phyloP scores from a whole-genome alignment of 2,888 invertebrate genomes.

The Synergus itoensis region DNA sequence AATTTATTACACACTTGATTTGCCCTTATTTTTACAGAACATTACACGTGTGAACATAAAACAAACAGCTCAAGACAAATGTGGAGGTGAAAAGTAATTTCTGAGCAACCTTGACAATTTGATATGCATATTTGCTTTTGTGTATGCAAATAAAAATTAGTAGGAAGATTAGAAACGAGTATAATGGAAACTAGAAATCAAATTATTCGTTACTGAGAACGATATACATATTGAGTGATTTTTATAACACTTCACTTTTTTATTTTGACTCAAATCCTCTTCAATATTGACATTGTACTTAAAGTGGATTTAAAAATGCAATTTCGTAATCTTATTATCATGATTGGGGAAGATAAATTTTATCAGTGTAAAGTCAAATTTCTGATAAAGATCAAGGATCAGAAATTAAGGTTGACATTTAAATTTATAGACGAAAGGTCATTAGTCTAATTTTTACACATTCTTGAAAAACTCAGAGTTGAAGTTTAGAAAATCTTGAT shows the following conservation, averaged over 20 bases:
- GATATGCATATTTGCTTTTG: neutral
- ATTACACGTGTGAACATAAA: neutral
- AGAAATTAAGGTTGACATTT: neutral
- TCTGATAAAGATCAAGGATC: neutral
- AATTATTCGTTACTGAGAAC: neutral
- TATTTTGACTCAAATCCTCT: no score
- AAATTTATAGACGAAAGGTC: neutral
- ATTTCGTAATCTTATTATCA: neutral
- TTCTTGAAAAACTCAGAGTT: neutral
- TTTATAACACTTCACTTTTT: neutral
- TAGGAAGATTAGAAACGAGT: neutral
- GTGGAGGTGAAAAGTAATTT: neutral
- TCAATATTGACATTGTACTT: no score
- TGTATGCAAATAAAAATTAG: neutral
- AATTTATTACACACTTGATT: neutral
- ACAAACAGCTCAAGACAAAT: neutral
- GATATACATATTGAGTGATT: neutral
- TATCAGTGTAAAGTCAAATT: neutral
- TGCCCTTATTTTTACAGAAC: neutral
- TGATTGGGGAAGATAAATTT: neutral
- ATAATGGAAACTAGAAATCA: neutral
- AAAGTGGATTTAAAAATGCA: neutral
- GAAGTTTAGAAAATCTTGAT: no score
- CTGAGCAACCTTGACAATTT: neutral
- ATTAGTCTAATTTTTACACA: neutral